Conservation (phyloP, 2,797 vertebrate species). For the Danio jaintianensis region DNA sequence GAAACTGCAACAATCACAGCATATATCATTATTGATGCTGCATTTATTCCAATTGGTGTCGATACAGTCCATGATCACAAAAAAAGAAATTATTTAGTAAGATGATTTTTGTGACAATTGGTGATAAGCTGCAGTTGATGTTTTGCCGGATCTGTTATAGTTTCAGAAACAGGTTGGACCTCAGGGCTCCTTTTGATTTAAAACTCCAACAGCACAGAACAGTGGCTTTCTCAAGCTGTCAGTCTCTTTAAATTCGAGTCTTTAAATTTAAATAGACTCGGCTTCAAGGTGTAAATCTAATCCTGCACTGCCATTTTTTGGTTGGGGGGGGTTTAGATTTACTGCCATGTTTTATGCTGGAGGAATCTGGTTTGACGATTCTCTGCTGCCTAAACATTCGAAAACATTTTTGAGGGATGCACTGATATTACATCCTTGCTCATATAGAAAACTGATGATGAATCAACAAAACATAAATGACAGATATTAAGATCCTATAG, state of each 20-base stretch:
- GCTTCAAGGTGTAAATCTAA: slow-evolving; percentile 10
- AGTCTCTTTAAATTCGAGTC: slow-evolving; percentile 13
- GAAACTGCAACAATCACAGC: neutral
- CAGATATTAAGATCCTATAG: neutral
- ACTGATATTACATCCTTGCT: neutral
- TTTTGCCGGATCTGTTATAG: neutral
- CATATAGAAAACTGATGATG: neutral
- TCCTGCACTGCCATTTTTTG: neutral
- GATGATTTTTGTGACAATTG: too few relatives aligned
- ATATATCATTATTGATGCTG: neutral
- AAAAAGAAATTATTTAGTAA: too few relatives aligned
- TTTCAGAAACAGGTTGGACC: neutral
- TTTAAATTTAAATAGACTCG: too few relatives aligned
- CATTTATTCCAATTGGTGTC: neutral
- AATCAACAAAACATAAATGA: neutral
- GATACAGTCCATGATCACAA: neutral
- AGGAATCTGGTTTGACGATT: neutral
- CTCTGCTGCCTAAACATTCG: neutral
- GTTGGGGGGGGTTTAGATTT: neutral
- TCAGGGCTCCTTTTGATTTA: slow-evolving; percentile 5
- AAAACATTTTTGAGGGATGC: neutral
- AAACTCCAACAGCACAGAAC: slow-evolving; percentile 13
- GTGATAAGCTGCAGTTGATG: neutral
- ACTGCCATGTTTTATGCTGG: neutral
- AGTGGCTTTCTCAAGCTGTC: slow-evolving; percentile 15